Conservation (phyloP, 2,113 vertebrate genomes). For the Nyctereutes procyonoides region DNA sequence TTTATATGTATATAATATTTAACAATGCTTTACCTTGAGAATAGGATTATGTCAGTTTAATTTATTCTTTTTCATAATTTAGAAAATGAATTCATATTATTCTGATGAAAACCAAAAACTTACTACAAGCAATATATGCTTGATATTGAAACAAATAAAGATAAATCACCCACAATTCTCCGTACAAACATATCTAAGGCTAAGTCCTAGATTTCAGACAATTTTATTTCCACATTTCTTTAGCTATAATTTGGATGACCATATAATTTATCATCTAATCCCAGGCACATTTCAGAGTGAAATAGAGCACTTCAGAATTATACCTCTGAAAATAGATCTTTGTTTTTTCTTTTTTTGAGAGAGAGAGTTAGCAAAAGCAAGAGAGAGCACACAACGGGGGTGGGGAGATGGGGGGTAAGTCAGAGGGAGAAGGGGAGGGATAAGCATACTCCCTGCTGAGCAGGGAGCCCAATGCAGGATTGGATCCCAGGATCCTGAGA, state of each 20-base stretch:
- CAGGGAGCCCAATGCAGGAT: too few relatives aligned
- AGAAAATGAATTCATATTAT: not conserved
- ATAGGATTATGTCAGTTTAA: not conserved
- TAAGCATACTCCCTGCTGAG: too few relatives aligned
- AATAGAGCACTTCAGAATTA: not conserved
- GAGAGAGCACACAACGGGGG: too few relatives aligned
- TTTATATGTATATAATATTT: not conserved
- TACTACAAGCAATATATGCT: not conserved
- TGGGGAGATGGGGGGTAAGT: too few relatives aligned
- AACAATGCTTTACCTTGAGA: not conserved
- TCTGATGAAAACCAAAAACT: slow-evolving; percentile 24
- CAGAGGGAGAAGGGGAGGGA: too few relatives aligned
- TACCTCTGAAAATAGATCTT: too few relatives aligned
- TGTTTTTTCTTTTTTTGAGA: too few relatives aligned
- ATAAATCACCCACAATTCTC: not conserved
- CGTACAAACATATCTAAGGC: not conserved
- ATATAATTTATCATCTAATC: slow-evolving; percentile 7
- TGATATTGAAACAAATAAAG: not conserved
- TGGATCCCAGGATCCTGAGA: too few relatives aligned
- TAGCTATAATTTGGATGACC: not conserved
- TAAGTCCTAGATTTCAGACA: slow-evolving; percentile 1
- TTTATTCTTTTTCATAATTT: slow-evolving; percentile 32
- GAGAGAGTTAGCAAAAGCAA: too few relatives aligned
- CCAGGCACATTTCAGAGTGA: not conserved
- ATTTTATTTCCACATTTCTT: slow-evolving; percentile 26